A percentile compares a stretch with the other conserved stretches of the same genome.
These are phyloP conservation scores for Paramormyrops kingsleyae DNA, from an alignment of 2,113 vertebrate genomes.

Conservation along the genomic window DNA sequence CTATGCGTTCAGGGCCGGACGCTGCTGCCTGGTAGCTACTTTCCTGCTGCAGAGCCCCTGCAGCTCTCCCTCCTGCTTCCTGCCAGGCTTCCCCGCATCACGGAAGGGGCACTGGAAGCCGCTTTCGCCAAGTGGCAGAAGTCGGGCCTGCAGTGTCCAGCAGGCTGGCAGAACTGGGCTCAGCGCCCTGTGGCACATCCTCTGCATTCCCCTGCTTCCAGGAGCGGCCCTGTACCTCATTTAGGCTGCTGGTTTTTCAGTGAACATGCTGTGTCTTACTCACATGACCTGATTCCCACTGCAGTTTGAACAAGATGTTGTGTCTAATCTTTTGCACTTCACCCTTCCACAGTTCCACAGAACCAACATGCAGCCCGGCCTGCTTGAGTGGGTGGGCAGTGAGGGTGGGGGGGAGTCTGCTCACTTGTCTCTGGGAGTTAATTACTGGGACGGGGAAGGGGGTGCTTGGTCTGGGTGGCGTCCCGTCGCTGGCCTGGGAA, in stretches of 20 bases:
- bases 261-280: not conserved
- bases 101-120: not conserved
- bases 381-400: not conserved
- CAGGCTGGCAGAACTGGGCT: not conserved
- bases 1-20: not conserved
- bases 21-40: not conserved
- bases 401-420: not conserved
- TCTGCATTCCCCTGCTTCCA: not conserved
- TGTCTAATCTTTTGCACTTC: not conserved
- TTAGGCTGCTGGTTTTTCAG: not conserved
- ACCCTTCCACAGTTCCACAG: not conserved
- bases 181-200: not conserved
- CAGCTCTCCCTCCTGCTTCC: not conserved
- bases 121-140: not conserved
- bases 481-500: not conserved
- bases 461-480: not conserved
- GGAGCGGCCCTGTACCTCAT: not conserved
- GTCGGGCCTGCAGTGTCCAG: not conserved
- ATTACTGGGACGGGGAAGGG: conserved; percentile 12
- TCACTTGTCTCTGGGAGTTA: conserved; percentile 10
- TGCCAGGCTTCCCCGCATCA: not conserved
- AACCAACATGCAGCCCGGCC: not conserved
- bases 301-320: not conserved
- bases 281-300: not conserved
- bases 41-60: too few relatives aligned